Base-by-base conservation (phyloP, 2,797 vertebrate genomes). In the Cottoperca gobio region DNA sequence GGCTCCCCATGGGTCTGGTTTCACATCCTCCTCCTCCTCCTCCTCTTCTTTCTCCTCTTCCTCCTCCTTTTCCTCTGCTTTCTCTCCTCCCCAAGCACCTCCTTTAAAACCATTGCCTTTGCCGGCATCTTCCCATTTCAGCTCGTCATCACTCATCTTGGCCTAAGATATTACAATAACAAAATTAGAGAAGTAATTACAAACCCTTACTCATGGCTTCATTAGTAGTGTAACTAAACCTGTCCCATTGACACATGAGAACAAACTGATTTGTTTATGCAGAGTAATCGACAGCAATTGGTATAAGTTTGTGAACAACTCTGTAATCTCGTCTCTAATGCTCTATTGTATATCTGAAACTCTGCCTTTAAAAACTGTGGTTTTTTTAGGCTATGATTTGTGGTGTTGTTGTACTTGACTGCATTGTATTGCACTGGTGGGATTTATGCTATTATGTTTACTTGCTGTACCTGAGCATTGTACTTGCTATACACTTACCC, bases 51-150 rank as follows among this genome's bases (percentile, higher is more conserved):
- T 33, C 31, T 33, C 31, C 31, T 8, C 3, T 28, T n/a, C n/a
- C 52, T 58, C 65, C 55, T 72, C 63, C 21, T 69, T 40, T 42
- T 83, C 49, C 26, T 70, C 73, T 19, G 33, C 28, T 48, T 89
- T 69, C 2, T 59, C 35, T 21, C 28, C 70, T 40, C 78, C 83
- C 92, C 92, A 91, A 24, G 59, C 84, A 2, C 23, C 21, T 10
- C 0, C 37, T 76, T 78, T 72, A 3, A 5, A 1, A 0, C 43
- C 46, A 4, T 3, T 2, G 3, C 12, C 42, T 86, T 91, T 92
- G 14, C 79, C 84, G 0, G 93, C 93, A 70, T 94, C 93, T 67
- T 94, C 93, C 93, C 93, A 94, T 73, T 91, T 33, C 23, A 93
- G 62, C 52, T 94, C 93, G 0, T 94, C 93, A 17, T 94, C 91